phyloP scores from a whole-genome alignment of 2,797 vertebrate genomes.

The Neomorphus geoffroyi region DNA sequence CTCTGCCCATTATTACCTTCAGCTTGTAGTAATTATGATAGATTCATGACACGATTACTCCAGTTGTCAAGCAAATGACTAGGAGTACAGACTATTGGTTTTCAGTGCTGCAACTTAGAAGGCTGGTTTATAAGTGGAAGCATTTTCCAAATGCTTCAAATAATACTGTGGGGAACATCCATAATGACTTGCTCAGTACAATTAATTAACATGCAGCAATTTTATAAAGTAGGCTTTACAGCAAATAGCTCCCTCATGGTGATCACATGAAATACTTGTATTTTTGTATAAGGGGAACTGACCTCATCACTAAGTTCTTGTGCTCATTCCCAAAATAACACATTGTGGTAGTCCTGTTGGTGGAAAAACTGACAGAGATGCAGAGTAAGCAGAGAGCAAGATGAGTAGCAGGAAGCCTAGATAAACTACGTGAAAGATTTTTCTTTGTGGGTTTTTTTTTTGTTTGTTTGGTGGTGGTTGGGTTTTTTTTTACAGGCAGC shows the following conservation, averaged over 20 bases:
- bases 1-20: neutral
- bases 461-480: neutral
- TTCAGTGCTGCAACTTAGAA: neutral
- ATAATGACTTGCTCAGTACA: neutral
- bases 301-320: neutral
- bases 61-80: neutral
- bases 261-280: neutral
- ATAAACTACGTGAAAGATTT: neutral
- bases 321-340: neutral
- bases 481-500: neutral
- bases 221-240: neutral
- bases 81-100: neutral
- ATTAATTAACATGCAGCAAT: neutral
- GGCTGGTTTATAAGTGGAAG: neutral
- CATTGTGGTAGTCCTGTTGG: neutral
- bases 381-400: neutral
- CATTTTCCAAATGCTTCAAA: neutral
- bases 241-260: neutral
- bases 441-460: neutral
- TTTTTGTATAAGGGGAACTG: neutral
- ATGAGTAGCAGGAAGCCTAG: neutral
- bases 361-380: neutral
- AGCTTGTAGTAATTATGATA: neutral
- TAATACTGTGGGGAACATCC: neutral
- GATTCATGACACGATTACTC: neutral